These are phyloP conservation scores for Pemphigus obesinymphae DNA, from an alignment of 1,140 invertebrate genomes.

Conservation along the genomic window DNA sequence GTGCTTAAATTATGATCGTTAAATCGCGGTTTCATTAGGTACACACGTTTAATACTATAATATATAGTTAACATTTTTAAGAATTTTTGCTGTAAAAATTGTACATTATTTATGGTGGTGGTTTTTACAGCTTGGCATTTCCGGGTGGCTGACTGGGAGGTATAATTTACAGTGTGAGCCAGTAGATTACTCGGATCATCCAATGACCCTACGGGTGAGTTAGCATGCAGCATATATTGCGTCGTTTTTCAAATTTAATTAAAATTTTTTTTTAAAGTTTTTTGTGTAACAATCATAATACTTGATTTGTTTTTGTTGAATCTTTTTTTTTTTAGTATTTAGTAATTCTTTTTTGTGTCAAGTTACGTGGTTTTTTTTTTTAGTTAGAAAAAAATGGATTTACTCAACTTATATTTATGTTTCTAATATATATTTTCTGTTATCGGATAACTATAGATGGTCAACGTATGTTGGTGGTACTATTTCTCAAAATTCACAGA, in stretches of 20 bases:
- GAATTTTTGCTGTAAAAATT: constrained; percentile 29
- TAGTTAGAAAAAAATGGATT: background rate
- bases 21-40: background rate
- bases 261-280: constrained; percentile 34
- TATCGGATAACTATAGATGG: constrained; percentile 56
- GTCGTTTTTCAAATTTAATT: constrained; percentile 25
- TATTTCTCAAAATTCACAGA: constrained; percentile 84
- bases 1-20: background rate
- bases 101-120: constrained; percentile 38
- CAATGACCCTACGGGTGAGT: constrained; percentile 84
- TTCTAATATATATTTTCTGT: constrained; percentile 5
- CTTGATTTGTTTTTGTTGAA: constrained; percentile 1
- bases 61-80: background rate
- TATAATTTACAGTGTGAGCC: constrained; percentile 94
- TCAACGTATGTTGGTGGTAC: constrained; percentile 77
- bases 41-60: background rate
- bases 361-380: constrained; percentile 31
- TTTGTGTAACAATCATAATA: background rate
- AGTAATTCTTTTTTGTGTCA: constrained; percentile 23
- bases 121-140: constrained; percentile 73
- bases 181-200: constrained; percentile 85
- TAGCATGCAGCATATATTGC: constrained; percentile 6
- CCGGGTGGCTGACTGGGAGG: constrained; percentile 80
- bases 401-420: background rate
- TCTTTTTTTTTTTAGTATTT: constrained; percentile 23